Percentiles rank a stretch among this genome's conserved stretches.
These are phyloP conservation scores for Meriones unguiculatus DNA, from an alignment of 2,113 vertebrate genomes.

Conservation along the genomic window DNA sequence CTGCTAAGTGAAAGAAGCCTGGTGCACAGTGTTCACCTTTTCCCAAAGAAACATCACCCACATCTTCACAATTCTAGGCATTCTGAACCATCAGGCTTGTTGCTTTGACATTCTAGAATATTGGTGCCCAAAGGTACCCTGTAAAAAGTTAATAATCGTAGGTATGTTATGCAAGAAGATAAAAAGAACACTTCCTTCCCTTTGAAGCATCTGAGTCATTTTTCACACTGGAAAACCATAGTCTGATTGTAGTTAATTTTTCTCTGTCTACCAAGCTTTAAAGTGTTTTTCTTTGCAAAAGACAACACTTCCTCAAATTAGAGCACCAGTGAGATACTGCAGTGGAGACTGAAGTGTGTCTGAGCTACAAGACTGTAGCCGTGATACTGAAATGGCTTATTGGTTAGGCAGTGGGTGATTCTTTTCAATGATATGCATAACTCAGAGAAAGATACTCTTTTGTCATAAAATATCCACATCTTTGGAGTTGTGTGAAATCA, in stretches of 20 bases:
- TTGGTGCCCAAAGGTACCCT: conserved; percentile 21
- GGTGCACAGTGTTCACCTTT: neutral
- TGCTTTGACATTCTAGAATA: conserved; percentile 35
- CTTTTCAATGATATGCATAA: conserved; percentile 72
- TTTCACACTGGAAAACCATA: conserved; percentile 29
- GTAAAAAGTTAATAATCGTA: conserved; percentile 20
- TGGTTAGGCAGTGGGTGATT: conserved; percentile 48
- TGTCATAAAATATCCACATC: conserved; percentile 76
- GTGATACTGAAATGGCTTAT: conserved; percentile 54
- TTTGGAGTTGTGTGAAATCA: conserved; percentile 66
- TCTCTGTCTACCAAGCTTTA: conserved; percentile 55
- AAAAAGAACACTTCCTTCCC: conserved; percentile 24
- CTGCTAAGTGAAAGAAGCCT: conserved; percentile 9
- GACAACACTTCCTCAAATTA: conserved; percentile 62
- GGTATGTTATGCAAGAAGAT: neutral
- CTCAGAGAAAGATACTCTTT: conserved; percentile 40
- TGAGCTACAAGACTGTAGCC: conserved; percentile 42
- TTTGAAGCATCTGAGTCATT: neutral
- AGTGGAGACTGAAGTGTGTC: conserved; percentile 65
- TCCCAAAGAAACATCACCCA: conserved; percentile 41
- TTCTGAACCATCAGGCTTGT: neutral
- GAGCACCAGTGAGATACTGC: conserved; percentile 63
- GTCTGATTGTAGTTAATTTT: conserved; percentile 60
- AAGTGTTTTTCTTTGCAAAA: neutral
- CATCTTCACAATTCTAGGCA: conserved; percentile 30